These are phyloP conservation scores for Polyergus mexicanus DNA, from an alignment of 1,140 invertebrate genomes.

Conservation along the genomic window DNA sequence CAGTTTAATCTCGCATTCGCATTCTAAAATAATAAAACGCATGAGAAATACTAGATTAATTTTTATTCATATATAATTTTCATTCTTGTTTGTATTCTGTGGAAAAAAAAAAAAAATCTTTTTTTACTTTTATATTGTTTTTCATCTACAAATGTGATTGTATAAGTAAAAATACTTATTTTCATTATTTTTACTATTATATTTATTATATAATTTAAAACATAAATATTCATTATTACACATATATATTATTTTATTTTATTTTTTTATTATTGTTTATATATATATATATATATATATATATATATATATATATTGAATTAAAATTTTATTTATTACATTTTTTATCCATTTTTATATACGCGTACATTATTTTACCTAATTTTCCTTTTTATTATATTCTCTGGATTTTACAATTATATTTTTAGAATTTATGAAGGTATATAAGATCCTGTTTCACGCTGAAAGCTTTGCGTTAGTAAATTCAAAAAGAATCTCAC, in stretches of 20 bases:
- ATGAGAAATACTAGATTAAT: neutral
- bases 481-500: conserved; percentile 21
- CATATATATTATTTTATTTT: neutral
- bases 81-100: no score
- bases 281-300: neutral
- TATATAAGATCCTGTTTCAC: neutral
- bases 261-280: neutral
- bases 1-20: neutral
- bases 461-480: conserved; percentile 51
- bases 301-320: neutral
- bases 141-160: neutral
- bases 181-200: neutral
- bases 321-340: neutral
- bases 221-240: neutral
- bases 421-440: neutral
- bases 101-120: neutral
- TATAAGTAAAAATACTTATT: neutral
- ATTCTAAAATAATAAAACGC: neutral
- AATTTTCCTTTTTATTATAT: neutral
- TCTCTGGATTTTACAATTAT: neutral
- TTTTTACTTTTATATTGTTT: neutral
- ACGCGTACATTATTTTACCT: neutral
- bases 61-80: neutral
- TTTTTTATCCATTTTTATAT: neutral
- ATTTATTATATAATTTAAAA: neutral